phyloP scores from a whole-genome alignment of 1,140 invertebrate species.

The Dolichoris vasculosae region DNA sequence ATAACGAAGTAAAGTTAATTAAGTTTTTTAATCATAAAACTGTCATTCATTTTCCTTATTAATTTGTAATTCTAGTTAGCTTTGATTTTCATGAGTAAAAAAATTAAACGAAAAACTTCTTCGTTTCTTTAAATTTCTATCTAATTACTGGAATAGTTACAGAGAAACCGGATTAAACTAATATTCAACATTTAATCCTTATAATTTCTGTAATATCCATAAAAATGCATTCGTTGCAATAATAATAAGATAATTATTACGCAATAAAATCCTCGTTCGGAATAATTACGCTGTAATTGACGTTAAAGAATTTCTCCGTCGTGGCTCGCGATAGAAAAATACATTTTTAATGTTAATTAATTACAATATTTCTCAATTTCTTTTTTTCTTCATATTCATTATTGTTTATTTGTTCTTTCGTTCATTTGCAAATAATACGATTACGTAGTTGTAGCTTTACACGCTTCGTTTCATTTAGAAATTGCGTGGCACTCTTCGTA shows the following conservation, averaged over 20 bases:
- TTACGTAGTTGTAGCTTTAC: background rate
- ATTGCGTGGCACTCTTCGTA: conserved; percentile 37
- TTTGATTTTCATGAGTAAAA: background rate
- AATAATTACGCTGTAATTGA: background rate
- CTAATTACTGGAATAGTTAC: background rate
- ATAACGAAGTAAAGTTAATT: background rate
- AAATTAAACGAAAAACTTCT: conserved; percentile 12
- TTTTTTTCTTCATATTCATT: background rate
- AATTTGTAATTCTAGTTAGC: background rate
- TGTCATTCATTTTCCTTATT: conserved; percentile 15
- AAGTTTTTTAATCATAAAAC: conserved; percentile 4
- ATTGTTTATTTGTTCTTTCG: conserved; percentile 8
- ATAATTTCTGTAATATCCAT: background rate
- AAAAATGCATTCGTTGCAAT: background rate
- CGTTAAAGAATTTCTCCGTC: background rate
- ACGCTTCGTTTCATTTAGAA: conserved; percentile 43
- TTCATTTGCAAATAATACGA: conserved; percentile 20
- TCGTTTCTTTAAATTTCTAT: background rate
- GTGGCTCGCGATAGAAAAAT: background rate
- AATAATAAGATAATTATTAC: background rate
- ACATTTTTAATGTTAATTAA: background rate
- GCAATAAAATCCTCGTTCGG: background rate
- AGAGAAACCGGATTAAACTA: background rate
- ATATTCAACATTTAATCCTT: background rate
- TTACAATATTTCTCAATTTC: conserved; percentile 7